These are phyloP conservation scores for Leptopilina boulardi DNA, from an alignment of 1,140 invertebrate species.

Conservation along the genomic window DNA sequence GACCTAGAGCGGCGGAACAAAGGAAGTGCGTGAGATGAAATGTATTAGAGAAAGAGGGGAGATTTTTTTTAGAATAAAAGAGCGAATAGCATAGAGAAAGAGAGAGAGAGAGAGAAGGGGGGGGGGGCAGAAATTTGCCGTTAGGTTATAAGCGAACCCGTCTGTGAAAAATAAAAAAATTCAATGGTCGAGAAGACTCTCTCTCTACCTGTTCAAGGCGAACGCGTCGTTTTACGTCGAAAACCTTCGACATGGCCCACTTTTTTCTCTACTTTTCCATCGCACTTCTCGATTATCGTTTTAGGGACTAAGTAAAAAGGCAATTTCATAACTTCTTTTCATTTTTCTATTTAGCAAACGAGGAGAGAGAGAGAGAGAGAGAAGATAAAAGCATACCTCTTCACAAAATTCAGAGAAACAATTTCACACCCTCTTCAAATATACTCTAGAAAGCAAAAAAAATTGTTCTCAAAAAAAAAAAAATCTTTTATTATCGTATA, in stretches of 20 bases:
- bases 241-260: conserved; percentile 17
- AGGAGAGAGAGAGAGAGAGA: background rate
- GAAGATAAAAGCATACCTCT: background rate
- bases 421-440: conserved; percentile 19
- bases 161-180: conserved; percentile 29
- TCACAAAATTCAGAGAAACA: background rate
- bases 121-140: conserved; percentile 13
- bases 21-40: conserved; percentile 28
- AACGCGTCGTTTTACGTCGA: conserved; percentile 20
- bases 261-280: conserved; percentile 30
- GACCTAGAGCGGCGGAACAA: conserved; percentile 13
- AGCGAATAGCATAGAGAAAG: background rate
- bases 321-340: background rate
- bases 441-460: background rate
- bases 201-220: conserved; percentile 24
- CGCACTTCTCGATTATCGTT: conserved; percentile 23
- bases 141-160: conserved; percentile 25
- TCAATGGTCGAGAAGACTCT: conserved; percentile 18
- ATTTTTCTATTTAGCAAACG: background rate
- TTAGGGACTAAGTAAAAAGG: background rate
- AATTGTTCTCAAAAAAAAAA: background rate
- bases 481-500: background rate
- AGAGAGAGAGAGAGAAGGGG: too few relatives aligned
- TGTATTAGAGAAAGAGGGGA: conserved; percentile 9
- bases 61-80: conserved; percentile 36